These are phyloP conservation scores for Atherinosoma microstoma DNA, from an alignment of 2,797 vertebrate genomes.

Conservation along the genomic window DNA sequence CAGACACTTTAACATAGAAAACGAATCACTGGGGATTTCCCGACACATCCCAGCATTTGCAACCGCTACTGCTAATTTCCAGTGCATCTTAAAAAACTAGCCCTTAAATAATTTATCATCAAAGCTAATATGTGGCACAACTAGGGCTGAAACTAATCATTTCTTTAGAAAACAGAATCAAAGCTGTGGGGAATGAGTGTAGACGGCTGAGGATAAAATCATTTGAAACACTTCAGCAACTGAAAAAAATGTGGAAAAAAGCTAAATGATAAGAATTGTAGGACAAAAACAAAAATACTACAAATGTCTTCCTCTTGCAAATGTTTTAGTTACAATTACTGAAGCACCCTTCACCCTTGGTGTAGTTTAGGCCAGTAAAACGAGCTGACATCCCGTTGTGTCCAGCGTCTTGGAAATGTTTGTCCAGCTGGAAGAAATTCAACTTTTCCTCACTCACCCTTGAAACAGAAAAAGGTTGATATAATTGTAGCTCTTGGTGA, in stretches of 20 bases:
- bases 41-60: neutral
- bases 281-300: neutral
- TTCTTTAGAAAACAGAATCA: neutral
- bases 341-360: neutral
- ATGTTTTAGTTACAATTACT: neutral
- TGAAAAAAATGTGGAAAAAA: neutral
- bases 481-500: slow-evolving; percentile 99
- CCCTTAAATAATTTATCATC: too few species aligned
- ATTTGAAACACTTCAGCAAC: neutral
- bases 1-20: too few species aligned
- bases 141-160: neutral
- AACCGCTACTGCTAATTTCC: neutral
- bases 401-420: slow-evolving; percentile 22
- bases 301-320: neutral
- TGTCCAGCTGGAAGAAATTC: slow-evolving; percentile 46
- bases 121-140: neutral
- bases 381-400: neutral
- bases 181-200: neutral
- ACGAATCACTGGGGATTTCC: neutral
- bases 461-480: slow-evolving; percentile 99
- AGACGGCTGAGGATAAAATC: neutral
- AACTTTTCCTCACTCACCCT: slow-evolving; percentile 86
- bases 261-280: neutral
- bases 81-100: neutral
- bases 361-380: neutral